These are phyloP conservation scores for Oryzias melastigma DNA, from an alignment of 2,113 vertebrate genomes.

Conservation along the genomic window DNA sequence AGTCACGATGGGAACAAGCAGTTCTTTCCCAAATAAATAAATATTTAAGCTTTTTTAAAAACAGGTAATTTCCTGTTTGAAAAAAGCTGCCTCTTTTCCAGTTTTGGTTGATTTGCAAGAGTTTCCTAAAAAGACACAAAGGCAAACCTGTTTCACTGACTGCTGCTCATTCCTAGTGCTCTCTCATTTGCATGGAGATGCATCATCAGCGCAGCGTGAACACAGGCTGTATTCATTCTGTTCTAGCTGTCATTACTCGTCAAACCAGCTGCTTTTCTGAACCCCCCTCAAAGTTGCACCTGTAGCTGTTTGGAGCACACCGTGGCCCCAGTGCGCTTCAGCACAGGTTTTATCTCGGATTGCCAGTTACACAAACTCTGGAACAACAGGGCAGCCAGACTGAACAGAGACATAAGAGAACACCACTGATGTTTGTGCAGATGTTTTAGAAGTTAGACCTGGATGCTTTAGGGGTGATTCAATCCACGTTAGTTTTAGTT, in stretches of 20 bases:
- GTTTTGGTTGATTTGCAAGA: too few relatives aligned
- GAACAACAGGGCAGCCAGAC: constrained; percentile 3
- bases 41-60: neutral
- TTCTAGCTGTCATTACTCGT: neutral
- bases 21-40: neutral
- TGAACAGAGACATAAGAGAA: neutral
- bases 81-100: too few relatives aligned
- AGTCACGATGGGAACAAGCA: neutral
- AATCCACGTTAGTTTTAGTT: neutral
- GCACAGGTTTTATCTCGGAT: constrained; percentile 9
- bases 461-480: neutral
- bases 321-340: neutral
- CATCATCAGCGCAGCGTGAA: too few relatives aligned
- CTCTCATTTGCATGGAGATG: too few relatives aligned
- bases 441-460: neutral
- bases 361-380: constrained; percentile 26
- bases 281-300: neutral
- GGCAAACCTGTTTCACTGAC: too few relatives aligned
- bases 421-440: neutral
- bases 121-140: too few relatives aligned
- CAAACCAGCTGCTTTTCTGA: neutral
- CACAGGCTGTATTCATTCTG: too few relatives aligned
- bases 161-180: too few relatives aligned
- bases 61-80: too few relatives aligned
- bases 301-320: constrained; percentile 12